Conservation (phyloP, 2,113 vertebrate species). For the Bubo scandiacus region DNA sequence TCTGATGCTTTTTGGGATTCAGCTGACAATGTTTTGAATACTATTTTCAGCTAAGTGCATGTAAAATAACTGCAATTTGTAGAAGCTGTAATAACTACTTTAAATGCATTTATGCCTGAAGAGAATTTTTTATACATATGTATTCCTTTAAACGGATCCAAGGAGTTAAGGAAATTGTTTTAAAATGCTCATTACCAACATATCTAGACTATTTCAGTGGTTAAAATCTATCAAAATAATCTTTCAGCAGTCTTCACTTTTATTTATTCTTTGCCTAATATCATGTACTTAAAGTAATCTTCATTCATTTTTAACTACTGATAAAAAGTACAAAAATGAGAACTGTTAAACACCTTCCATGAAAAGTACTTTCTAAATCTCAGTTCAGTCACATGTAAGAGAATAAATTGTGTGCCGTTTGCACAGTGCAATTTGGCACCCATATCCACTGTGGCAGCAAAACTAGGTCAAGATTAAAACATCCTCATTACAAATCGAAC, state of each 20-base stretch:
- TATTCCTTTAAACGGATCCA: conserved; percentile 2
- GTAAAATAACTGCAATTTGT: conserved; percentile 53
- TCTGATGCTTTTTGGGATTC: not conserved
- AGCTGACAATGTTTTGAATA: conserved; percentile 39
- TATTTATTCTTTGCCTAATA: conserved; percentile 24
- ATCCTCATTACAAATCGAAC: not conserved
- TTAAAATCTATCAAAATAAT: conserved; percentile 33
- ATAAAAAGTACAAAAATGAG: not conserved
- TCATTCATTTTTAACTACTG: conserved; percentile 26
- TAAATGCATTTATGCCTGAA: not conserved
- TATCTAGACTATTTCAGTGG: not conserved
- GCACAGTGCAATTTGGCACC: not conserved
- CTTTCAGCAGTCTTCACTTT: not conserved
- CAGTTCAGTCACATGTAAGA: not conserved
- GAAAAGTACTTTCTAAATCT: not conserved
- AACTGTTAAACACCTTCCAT: not conserved
- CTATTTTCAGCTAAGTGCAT: conserved; percentile 57
- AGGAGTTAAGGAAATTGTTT: conserved; percentile 17
- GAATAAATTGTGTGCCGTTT: not conserved
- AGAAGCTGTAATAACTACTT: conserved; percentile 50
- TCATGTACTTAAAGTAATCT: conserved; percentile 19
- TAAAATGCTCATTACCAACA: conserved; percentile 10
- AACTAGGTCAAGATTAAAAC: not conserved
- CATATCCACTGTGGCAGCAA: not conserved
- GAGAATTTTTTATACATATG: not conserved